Evolutionary conservation across 2,888 invertebrate genomes (phyloP), one percentile per base, ranked within the genome.

Genomic region (Diadromus collaris): DNA sequence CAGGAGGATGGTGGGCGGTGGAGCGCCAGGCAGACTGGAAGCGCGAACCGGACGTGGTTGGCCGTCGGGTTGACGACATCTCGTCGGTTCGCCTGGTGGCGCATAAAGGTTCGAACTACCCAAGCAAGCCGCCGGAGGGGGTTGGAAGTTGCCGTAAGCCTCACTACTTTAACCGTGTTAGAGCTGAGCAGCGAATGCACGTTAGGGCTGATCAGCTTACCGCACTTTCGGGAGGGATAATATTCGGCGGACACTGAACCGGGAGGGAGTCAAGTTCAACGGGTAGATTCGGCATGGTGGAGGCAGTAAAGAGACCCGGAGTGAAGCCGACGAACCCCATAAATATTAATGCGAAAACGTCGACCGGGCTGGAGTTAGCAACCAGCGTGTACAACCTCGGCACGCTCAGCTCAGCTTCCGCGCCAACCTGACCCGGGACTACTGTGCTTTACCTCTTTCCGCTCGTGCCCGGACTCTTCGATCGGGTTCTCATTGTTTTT

Each of bases 61-160:
- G 24, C 51, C 32, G 44, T 69, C 13, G 29, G 58, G 41, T 74
- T 78, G 78, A 74, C 46, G 69, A 74, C 60, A 44, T 54, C 74
- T 44, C 54, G 13, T 58, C 74, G 19, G 51, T 74, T 13, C 27
- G 65, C 60, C 68, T 21, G 6, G 51, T 21, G 46, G 38, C 46
- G 65, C 70, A 78, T 78, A 74, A 78, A 69, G 44, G 60, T 65
- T 48, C n/a, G 19, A 78, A 73, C 60, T 78, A 78, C 65, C 58
- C 38, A 9, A 32, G 48, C 65, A 69, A 64, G 41, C 27, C 73
- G n/a, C n/a, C n/a, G n/a, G n/a, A n/a, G n/a, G n/a, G 64, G 38
- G 51, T 41, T 21, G 24, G 38, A 74, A 74, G 51, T 78, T 61
- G 38, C 54, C 46, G 48, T 21, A 44, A 64, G 56, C 64, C 54